Base-by-base conservation (phyloP, 1,140 invertebrate species). In the Diorhabda elongata region DNA sequence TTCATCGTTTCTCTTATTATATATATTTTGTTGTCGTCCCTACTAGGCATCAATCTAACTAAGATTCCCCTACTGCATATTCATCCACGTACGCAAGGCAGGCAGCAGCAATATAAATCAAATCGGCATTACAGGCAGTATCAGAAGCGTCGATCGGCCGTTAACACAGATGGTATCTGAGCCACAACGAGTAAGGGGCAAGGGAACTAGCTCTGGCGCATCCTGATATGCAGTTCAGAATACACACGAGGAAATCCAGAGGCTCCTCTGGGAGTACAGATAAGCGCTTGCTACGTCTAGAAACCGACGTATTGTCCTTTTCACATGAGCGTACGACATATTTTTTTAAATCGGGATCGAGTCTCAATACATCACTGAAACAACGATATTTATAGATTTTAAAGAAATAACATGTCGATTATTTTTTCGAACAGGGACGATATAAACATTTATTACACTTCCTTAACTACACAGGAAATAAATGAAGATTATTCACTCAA, bases 141-240 rank as follows among this genome's bases (percentile, higher is more conserved):
- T 75, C 74, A 73, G 61, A 44, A 63, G 26, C 60, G 66, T 60
- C 72, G 67, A 75, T 75, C 74, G 70, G 64, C 59, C 74, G 72
- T 75, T 75, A 75, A 75, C 73, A 74, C 73, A 76, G 73, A 76
- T 76, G 71, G 69, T 76, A 74, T 76, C 68, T 26, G 43, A 45
- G 41, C 52, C 44, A 8, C 44, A 64, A 56, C 65, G 57, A 67
- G 59, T 44, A 58, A 59, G 64, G 64, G 57, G 47, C 69, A 44
- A 44, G 70, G 64, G 41, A 52, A 45, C 62, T 61, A 11, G 61
- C 64, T n/a, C 64, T 65, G 64, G 41, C 64, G 52, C 26, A 41
- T 41, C 44, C 64, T 58, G 64, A 65, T 65, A 65, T 65, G 64
- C 64, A 56, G 64, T 52, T 62, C 61, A 62, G 61, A 62, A 52